A percentile compares a stretch with the other conserved stretches of the same genome.
Conservation (phyloP, 2,888 invertebrate species). For the Oeneis ivallda region DNA sequence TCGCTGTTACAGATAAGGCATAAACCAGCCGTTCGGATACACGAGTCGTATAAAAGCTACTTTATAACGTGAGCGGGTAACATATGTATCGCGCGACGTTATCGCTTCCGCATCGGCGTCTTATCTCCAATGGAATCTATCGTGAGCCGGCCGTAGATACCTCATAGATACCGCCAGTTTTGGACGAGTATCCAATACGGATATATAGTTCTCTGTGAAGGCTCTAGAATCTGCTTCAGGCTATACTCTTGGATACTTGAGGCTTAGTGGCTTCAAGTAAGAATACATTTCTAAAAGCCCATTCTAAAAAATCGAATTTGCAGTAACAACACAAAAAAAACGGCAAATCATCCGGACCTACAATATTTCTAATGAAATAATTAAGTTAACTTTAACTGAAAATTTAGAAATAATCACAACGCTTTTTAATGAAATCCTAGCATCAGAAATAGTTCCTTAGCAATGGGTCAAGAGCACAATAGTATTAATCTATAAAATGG, state of each 20-base stretch:
- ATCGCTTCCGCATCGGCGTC: slow-evolving; percentile 60
- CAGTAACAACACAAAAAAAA: no score
- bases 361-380: no score
- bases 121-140: slow-evolving; percentile 66
- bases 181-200: slow-evolving; percentile 25
- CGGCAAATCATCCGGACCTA: no score
- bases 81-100: slow-evolving; percentile 66
- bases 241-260: background rate
- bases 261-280: no score
- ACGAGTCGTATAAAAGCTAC: slow-evolving; percentile 54
- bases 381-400: no score
- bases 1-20: slow-evolving; percentile 28
- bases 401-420: no score
- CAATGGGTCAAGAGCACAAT: no score
- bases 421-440: no score
- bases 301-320: no score
- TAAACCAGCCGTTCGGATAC: slow-evolving; percentile 32
- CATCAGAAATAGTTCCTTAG: no score
- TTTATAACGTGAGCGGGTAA: slow-evolving; percentile 63
- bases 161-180: slow-evolving; percentile 30
- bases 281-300: no score
- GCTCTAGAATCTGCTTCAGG: background rate
- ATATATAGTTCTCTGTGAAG: slow-evolving; percentile 6
- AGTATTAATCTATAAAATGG: no score
- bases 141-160: slow-evolving; percentile 34